Evolutionary conservation across 2,888 invertebrate genomes (phyloP), one percentile per base, ranked within the genome.

Genomic region (Neoitamus cyanurus): DNA sequence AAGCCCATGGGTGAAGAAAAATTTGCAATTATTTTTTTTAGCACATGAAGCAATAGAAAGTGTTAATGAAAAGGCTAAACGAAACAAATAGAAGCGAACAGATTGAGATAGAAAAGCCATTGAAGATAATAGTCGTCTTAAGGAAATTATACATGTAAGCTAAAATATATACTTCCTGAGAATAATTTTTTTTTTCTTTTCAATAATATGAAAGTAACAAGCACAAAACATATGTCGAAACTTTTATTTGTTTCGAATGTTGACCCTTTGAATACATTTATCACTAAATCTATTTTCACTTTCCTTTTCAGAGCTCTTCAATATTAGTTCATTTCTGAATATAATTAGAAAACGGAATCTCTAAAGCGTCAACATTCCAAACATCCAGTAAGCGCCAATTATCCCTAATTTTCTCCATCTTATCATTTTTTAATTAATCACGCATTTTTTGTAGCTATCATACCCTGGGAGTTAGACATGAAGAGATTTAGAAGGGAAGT

Each of bases 391-490:
- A 58, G 58, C 58, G 58, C 58, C 58, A 70, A 70, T 70, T 78
- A 82, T 84, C 85, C 83, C 85, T 83, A 31, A 36, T 83, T 70
- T 42, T 20, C 34, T 34, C 31, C 13, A 9, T 70, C 25, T 37
- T 28, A 25, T 25, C 9, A n/a, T 75, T 34, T 75, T 75, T 34
- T 69, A 46, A 28, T 69, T 37, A 75, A 75, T 82, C 69, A 82
- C 82, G 37, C 34, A 70, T 78, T 83, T 58, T 84, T 85, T 20
- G 86, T 87, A 87, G 86, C 88, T 86, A 87, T 88, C 89, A 88
- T 97, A 94, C 96, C 97, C 95, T 97, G 97, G 93, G 97, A 97
- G 93, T 96, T 97, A 92, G 97, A 96, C 93, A 97, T 97, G 94
- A 97, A 97, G 93, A 97, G 94, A 94, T 97, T 97, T 92, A 97